phyloP scores from a whole-genome alignment of 2,113 vertebrate species.

The Cyanoliseus patagonus region DNA sequence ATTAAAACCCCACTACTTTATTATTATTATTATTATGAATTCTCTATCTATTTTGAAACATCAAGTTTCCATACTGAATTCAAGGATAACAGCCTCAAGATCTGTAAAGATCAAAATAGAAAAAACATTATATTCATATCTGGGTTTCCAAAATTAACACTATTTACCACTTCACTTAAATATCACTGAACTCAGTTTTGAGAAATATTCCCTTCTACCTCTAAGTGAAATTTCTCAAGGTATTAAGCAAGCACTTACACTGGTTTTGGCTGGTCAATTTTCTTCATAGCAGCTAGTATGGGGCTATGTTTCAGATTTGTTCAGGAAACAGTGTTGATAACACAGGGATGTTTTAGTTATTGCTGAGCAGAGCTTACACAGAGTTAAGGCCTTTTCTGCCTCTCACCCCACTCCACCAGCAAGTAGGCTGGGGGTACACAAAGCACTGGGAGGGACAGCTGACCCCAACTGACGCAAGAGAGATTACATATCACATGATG shows the following conservation, averaged over 20 bases:
- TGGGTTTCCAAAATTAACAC: not conserved
- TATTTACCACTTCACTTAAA: not conserved
- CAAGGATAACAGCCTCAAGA: not conserved
- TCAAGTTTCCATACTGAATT: not conserved
- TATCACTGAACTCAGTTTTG: not conserved
- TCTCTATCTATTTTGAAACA: not conserved
- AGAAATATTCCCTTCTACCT: not conserved
- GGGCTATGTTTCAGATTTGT: not conserved
- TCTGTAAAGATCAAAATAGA: not conserved
- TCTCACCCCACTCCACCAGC: not conserved
- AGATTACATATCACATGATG: rapidly evolving
- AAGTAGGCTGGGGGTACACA: not conserved
- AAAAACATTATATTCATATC: not conserved
- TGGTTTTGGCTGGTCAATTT: not conserved
- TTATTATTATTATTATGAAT: not conserved
- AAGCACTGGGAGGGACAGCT: not conserved
- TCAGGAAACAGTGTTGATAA: not conserved
- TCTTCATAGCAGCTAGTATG: not conserved
- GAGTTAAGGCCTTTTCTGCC: not conserved
- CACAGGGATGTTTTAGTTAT: not conserved
- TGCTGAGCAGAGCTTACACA: not conserved
- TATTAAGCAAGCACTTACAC: not conserved
- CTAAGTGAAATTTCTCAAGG: not conserved
- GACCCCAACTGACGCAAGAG: not conserved
- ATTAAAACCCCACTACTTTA: not conserved